Percentiles rank a stretch among this genome's conserved stretches.
These are phyloP conservation scores for Mungos mungo DNA, from an alignment of 2,113 vertebrate genomes.

Conservation along the genomic window DNA sequence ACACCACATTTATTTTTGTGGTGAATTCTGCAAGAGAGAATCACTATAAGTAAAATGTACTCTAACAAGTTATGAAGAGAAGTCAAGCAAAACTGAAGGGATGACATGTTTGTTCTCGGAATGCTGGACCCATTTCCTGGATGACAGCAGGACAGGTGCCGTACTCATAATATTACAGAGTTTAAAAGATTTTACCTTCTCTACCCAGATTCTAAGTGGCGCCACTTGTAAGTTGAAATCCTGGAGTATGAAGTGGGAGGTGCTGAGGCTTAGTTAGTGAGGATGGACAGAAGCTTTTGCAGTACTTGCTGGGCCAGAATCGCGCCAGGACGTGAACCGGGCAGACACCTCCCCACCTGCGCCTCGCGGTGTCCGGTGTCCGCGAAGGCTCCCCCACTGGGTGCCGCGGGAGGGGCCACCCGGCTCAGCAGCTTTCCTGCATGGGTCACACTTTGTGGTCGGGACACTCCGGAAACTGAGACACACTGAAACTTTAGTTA, in stretches of 20 bases:
- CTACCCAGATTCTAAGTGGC: not conserved
- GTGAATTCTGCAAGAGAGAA: not conserved
- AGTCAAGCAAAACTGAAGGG: not conserved
- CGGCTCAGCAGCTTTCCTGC: not conserved
- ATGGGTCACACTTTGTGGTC: not conserved
- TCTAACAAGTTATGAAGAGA: not conserved
- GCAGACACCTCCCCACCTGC: rapidly evolving
- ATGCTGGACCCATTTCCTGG: not conserved
- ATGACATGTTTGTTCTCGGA: not conserved
- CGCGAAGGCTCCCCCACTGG: rapidly evolving
- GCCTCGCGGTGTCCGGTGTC: rapidly evolving
- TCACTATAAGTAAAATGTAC: not conserved
- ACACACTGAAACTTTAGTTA: not conserved
- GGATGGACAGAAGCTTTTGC: not conserved
- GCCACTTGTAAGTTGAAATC: not conserved
- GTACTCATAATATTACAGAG: too few relatives aligned
- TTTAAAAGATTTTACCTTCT: not conserved
- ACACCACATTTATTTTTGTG: not conserved
- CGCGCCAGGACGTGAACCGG: rapidly evolving
- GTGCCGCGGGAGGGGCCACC: rapidly evolving
- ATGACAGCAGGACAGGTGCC: not conserved
- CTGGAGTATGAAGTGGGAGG: not conserved
- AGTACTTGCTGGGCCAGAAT: not conserved
- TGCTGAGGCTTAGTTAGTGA: not conserved
- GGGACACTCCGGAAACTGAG: not conserved